Evolutionary conservation across 23 tunicate genomes (phyloP).

Genomic region (Ascidia mentula): DNA sequence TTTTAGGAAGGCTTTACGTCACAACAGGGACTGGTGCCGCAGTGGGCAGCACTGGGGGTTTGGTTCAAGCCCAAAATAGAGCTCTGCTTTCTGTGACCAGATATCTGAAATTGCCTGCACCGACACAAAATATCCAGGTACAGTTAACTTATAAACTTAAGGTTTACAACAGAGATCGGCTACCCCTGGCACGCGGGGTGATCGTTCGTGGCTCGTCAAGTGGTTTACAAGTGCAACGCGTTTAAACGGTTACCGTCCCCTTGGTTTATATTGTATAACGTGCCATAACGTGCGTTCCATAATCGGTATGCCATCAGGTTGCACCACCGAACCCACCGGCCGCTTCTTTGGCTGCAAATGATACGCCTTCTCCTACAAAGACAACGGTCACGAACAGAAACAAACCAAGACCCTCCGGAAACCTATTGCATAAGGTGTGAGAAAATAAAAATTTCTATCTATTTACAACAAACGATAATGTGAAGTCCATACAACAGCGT

Average conservation of each 20-base stretch:
- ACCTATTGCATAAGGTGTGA: not conserved
- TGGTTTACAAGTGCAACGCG: no score
- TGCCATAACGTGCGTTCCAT: no score
- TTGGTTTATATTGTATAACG: no score
- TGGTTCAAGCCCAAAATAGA: conserved; percentile 69
- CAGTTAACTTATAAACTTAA: not conserved
- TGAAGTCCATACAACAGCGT: no score
- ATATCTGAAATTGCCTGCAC: conserved; percentile 66
- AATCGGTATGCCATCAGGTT: conserved; percentile 1
- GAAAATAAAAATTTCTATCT: no score
- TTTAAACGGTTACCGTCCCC: no score
- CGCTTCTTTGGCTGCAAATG: conserved; percentile 7
- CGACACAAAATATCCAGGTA: conserved; percentile 47
- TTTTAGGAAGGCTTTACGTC: conserved; percentile 67
- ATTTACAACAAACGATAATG: no score
- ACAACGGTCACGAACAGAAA: not conserved
- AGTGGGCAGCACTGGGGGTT: conserved; percentile 51
- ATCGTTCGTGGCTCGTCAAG: no score
- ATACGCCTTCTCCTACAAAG: not conserved
- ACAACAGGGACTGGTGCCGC: conserved; percentile 72
- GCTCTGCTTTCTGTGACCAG: conserved; percentile 73
- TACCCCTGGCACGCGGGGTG: no score
- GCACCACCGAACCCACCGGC: conserved; percentile 19
- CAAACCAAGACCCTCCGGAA: not conserved
- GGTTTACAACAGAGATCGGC: no score